Evolutionary conservation across 2,797 vertebrate genomes (phyloP).

Genomic region (Masticophis lateralis): DNA sequence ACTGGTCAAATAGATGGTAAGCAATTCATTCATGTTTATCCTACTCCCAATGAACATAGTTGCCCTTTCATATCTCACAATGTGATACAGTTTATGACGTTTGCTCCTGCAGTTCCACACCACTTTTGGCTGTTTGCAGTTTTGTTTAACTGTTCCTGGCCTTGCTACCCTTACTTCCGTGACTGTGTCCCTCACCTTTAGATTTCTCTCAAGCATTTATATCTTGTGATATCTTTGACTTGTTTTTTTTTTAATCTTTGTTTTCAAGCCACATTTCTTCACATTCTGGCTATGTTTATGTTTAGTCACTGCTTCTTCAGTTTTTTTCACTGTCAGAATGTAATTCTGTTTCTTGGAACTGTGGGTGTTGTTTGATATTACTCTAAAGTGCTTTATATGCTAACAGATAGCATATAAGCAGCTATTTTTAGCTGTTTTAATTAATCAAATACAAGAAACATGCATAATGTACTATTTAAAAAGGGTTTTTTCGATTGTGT

Average conservation of each 20-base stretch:
- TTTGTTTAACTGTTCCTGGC: neutral
- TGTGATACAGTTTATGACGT: neutral
- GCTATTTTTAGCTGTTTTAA: neutral
- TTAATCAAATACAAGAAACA: neutral
- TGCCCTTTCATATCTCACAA: neutral
- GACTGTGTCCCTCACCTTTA: neutral
- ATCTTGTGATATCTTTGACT: neutral
- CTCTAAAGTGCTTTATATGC: neutral
- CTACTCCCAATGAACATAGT: neutral
- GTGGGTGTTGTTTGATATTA: neutral
- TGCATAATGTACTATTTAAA: neutral
- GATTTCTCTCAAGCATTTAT: neutral
- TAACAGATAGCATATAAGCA: neutral
- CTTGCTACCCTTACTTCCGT: neutral
- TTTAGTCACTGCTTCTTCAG: neutral
- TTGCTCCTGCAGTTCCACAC: neutral
- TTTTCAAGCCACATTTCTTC: neutral
- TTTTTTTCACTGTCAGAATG: neutral
- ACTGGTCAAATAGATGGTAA: conserved; percentile 90
- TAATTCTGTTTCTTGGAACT: neutral
- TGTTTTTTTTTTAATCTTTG: neutral
- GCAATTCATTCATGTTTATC: neutral
- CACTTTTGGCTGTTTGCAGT: neutral
- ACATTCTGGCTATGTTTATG: neutral
- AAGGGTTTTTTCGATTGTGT: neutral